Evolutionary conservation across 2,797 vertebrate species (phyloP).

Genomic region (Masticophis lateralis): DNA sequence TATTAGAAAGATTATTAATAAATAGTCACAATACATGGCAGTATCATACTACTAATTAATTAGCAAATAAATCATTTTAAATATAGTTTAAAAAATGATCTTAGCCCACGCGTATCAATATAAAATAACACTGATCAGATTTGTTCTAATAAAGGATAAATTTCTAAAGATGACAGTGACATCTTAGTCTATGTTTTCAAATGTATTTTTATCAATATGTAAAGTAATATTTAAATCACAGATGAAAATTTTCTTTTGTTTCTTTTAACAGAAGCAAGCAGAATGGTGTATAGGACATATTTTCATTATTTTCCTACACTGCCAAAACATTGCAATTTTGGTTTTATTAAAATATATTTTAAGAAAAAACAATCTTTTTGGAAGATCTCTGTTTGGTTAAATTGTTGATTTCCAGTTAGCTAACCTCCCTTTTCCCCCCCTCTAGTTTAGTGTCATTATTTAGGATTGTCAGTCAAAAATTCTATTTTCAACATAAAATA

Average conservation of each 20-base stretch:
- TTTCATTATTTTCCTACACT: neutral
- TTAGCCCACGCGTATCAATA: neutral
- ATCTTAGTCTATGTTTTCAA: neutral
- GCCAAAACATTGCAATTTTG: neutral
- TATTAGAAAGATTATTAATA: neutral
- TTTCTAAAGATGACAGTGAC: neutral
- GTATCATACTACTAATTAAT: neutral
- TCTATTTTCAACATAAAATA: neutral
- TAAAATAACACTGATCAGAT: neutral
- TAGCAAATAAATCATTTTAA: neutral
- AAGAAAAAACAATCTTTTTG: fast-evolving
- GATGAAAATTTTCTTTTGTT: neutral
- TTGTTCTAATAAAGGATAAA: neutral
- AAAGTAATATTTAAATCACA: neutral
- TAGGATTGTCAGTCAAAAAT: neutral
- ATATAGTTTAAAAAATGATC: neutral
- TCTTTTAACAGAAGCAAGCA: neutral
- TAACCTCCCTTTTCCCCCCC: neutral
- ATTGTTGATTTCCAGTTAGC: neutral
- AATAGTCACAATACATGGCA: neutral
- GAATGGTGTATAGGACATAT: neutral
- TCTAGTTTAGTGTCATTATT: neutral
- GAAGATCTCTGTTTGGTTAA: neutral
- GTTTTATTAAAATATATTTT: neutral
- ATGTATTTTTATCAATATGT: neutral